Evolutionary conservation across 2,797 vertebrate species (phyloP).

Genomic region (Eremophila alpestris): DNA sequence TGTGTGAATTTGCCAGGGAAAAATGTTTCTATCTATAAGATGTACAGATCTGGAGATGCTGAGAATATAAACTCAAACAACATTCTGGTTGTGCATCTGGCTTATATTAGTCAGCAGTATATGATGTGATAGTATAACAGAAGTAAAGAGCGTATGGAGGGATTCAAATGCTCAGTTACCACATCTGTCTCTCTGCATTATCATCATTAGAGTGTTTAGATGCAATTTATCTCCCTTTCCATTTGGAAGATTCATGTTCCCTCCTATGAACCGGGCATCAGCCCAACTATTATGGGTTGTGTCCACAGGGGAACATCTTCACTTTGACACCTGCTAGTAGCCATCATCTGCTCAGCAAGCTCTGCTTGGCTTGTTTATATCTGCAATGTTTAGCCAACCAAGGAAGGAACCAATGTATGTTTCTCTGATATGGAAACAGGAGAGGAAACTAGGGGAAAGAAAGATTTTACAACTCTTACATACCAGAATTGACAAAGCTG

Average conservation of each 20-base stretch:
- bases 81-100: slow-evolving; percentile 1
- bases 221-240: slow-evolving; percentile 52
- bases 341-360: slow-evolving; percentile 45
- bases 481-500: background rate
- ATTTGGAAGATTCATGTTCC: slow-evolving; percentile 19
- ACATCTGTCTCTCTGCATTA: slow-evolving; percentile 62
- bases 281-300: background rate
- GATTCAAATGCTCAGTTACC: slow-evolving; percentile 11
- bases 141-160: background rate
- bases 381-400: background rate
- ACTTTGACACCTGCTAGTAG: slow-evolving; percentile 30
- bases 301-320: background rate
- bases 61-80: background rate
- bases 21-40: background rate
- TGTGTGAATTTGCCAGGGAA: background rate
- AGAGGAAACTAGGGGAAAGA: background rate
- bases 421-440: background rate
- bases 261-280: slow-evolving; percentile 29
- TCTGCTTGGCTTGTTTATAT: background rate
- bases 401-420: background rate
- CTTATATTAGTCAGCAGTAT: background rate
- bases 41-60: background rate
- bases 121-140: background rate
- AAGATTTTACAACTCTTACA: background rate
- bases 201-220: slow-evolving; percentile 54